Conservation (phyloP, 2,888 invertebrate genomes). For the Ectropis crepuscularia region DNA sequence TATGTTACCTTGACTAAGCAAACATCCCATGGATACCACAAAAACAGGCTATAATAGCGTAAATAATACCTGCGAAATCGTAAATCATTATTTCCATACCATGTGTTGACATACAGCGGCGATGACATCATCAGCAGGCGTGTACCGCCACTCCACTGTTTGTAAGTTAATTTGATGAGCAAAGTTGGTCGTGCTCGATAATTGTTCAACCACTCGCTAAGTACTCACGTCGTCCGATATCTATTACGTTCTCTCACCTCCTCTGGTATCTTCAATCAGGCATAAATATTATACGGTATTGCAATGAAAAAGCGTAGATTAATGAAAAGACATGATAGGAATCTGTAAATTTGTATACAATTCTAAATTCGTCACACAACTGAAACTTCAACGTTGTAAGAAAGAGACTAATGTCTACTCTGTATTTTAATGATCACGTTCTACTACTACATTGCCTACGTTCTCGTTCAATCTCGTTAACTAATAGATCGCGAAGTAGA, state of each 20-base stretch:
- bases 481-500: slow-evolving; percentile 31
- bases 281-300: slow-evolving; percentile 3
- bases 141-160: slow-evolving; percentile 51
- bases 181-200: slow-evolving; percentile 49
- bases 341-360: too few relatives aligned
- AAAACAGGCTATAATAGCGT: slow-evolving; percentile 37
- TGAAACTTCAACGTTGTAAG: too few relatives aligned
- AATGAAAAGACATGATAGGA: too few relatives aligned
- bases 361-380: too few relatives aligned
- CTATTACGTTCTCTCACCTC: slow-evolving; percentile 4
- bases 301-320: neutral
- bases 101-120: slow-evolving; percentile 59
- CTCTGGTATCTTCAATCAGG: slow-evolving; percentile 12
- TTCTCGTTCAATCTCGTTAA: slow-evolving; percentile 18
- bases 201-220: slow-evolving; percentile 50
- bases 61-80: slow-evolving; percentile 40
- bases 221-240: slow-evolving; percentile 27
- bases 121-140: slow-evolving; percentile 62
- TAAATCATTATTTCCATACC: slow-evolving; percentile 48
- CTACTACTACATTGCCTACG: neutral
- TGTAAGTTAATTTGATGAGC: slow-evolving; percentile 60
- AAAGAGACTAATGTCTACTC: too few relatives aligned
- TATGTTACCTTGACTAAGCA: slow-evolving; percentile 29
- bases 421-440: neutral
- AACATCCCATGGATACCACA: slow-evolving; percentile 17